A percentile compares a stretch with the other conserved stretches of the same genome.
Conservation (phyloP, 2,797 vertebrate species). For the Pagetopsis macropterus region DNA sequence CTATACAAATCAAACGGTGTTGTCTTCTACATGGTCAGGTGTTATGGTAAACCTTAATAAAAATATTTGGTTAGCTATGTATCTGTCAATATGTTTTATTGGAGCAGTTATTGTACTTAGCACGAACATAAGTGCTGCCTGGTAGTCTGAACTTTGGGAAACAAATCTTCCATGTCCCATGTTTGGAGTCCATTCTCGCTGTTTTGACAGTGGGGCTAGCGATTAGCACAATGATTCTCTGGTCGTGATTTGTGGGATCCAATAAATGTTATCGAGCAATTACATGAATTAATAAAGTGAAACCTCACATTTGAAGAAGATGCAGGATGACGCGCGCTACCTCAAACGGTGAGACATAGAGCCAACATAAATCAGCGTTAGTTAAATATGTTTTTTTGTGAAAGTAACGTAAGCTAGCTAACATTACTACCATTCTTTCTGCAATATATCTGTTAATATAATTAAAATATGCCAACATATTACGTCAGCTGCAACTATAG, state of each 20-base stretch:
- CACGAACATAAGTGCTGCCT: not conserved
- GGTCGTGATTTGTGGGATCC: slow-evolving; percentile 24
- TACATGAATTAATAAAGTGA: not conserved
- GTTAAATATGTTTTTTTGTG: not conserved
- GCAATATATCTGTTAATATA: not conserved
- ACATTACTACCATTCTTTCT: not conserved
- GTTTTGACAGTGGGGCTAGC: slow-evolving; percentile 3
- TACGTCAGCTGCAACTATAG: too few species aligned
- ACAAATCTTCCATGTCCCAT: not conserved
- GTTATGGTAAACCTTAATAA: not conserved
- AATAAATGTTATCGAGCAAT: not conserved
- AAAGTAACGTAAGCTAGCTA: not conserved
- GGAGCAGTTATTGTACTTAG: not conserved
- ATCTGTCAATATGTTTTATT: not conserved
- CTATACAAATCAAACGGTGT: not conserved
- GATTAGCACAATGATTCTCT: not conserved
- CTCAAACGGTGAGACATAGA: slow-evolving; percentile 69
- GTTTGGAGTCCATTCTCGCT: slow-evolving; percentile 31
- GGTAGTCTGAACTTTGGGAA: not conserved
- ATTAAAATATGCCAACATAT: not conserved
- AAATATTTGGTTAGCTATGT: not conserved
- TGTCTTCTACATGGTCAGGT: not conserved
- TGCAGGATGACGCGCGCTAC: slow-evolving; percentile 76
- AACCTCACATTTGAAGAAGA: slow-evolving; percentile 37
- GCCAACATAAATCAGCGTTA: too few species aligned